These are phyloP conservation scores for Chrysolina americana DNA, from an alignment of 2,888 invertebrate genomes.

Conservation along the genomic window DNA sequence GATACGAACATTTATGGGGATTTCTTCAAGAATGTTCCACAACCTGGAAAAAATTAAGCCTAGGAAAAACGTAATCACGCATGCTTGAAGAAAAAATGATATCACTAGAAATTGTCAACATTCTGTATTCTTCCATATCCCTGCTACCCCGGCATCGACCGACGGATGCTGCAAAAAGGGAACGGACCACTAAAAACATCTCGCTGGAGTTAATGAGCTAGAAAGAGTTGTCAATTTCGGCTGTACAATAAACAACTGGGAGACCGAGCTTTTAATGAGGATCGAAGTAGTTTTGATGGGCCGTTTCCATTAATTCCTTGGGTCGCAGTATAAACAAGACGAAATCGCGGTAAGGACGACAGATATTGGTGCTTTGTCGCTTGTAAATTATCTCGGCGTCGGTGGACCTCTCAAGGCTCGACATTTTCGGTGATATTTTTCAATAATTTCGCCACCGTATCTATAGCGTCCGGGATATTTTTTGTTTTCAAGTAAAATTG, in stretches of 20 bases:
- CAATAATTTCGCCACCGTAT: conserved; percentile 41
- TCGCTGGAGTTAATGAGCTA: conserved; percentile 53
- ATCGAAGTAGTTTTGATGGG: conserved; percentile 78
- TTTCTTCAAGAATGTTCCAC: too few relatives aligned
- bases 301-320: conserved; percentile 72
- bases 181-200: conserved; percentile 55
- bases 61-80: too few relatives aligned
- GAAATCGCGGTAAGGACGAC: conserved; percentile 62
- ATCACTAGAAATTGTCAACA: too few relatives aligned
- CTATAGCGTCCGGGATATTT: conserved; percentile 14
- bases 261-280: conserved; percentile 74
- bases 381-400: conserved; percentile 66
- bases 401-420: conserved; percentile 35
- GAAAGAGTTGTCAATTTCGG: conserved; percentile 43
- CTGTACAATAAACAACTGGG: conserved; percentile 35
- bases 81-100: too few relatives aligned
- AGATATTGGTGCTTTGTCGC: conserved; percentile 65
- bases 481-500: background rate
- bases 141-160: background rate
- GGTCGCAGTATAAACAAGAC: conserved; percentile 68
- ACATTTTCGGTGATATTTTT: conserved; percentile 37
- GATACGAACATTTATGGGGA: too few relatives aligned
- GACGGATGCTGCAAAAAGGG: conserved; percentile 51
- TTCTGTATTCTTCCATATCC: too few relatives aligned
- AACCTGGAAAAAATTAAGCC: too few relatives aligned